Percentiles rank a stretch among this genome's conserved stretches.
phyloP scores from a whole-genome alignment of 2,113 vertebrate species.

The Rhagologus leucostigma region DNA sequence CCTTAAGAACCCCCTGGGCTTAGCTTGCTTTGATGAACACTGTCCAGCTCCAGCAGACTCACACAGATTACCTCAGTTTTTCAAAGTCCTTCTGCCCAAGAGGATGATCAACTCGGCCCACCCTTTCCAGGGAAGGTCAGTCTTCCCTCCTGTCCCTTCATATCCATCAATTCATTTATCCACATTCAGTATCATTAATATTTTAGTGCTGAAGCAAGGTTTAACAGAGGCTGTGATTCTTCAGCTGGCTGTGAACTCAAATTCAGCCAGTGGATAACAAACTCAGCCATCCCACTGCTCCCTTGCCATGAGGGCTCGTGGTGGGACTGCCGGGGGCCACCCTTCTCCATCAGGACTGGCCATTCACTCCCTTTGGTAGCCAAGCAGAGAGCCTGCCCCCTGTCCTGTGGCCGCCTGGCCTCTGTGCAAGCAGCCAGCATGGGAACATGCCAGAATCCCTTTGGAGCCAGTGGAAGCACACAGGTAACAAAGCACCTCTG shows the following conservation, averaged over 20 bases:
- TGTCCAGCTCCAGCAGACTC: not conserved
- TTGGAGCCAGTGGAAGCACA: not conserved
- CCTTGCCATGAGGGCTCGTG: fast-evolving
- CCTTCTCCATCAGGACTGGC: not conserved
- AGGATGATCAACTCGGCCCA: not conserved
- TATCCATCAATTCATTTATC: not conserved
- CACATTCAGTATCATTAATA: not conserved
- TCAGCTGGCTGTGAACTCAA: not conserved
- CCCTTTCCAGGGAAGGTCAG: not conserved
- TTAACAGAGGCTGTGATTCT: not conserved
- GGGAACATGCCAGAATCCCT: not conserved
- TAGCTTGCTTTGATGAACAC: not conserved
- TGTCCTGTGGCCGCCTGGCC: not conserved
- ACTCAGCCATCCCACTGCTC: not conserved
- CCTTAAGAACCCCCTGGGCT: not conserved
- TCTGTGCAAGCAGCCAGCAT: not conserved
- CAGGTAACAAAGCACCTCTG: not conserved
- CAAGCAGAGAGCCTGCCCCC: not conserved
- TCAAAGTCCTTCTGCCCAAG: not conserved
- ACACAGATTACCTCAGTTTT: not conserved
- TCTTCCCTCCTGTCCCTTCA: not conserved
- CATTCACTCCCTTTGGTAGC: not conserved
- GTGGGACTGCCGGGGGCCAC: not conserved
- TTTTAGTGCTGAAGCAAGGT: not conserved
- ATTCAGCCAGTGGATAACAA: not conserved